Percentiles rank a stretch among this genome's conserved stretches.
These are phyloP conservation scores for Dione vanillae DNA, from an alignment of 2,888 invertebrate species.

Conservation along the genomic window DNA sequence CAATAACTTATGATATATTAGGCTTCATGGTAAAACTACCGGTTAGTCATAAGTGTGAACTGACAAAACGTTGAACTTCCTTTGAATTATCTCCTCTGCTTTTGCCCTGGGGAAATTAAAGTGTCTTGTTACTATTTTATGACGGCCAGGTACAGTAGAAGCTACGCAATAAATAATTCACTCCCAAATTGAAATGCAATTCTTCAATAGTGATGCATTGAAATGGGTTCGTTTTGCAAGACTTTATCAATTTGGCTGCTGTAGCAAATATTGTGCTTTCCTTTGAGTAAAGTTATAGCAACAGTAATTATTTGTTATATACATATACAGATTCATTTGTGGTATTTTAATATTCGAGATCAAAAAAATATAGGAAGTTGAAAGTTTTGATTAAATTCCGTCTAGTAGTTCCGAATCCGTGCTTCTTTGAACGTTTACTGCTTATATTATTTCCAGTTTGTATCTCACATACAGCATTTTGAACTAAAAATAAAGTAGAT, in stretches of 20 bases:
- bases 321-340: too few relatives aligned
- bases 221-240: conserved; percentile 33
- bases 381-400: too few relatives aligned
- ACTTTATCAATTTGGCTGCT: conserved; percentile 38
- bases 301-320: too few relatives aligned
- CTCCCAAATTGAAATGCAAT: conserved; percentile 62
- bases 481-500: too few relatives aligned
- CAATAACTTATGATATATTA: neutral
- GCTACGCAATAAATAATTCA: conserved; percentile 69
- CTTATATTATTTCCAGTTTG: too few relatives aligned
- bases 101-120: conserved; percentile 80
- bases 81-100: conserved; percentile 76
- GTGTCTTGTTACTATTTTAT: conserved; percentile 80
- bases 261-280: conserved; percentile 16
- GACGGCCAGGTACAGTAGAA: conserved; percentile 69
- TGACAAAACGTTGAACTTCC: conserved; percentile 81
- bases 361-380: too few relatives aligned
- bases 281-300: too few relatives aligned
- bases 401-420: too few relatives aligned
- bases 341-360: too few relatives aligned
- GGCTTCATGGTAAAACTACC: conserved; percentile 46
- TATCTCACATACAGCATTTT: too few relatives aligned
- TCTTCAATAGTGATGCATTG: conserved; percentile 50
- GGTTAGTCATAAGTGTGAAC: conserved; percentile 74
- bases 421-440: too few relatives aligned